A percentile compares a stretch with the other conserved stretches of the same genome.
phyloP scores from a whole-genome alignment of 2,888 invertebrate genomes.

The Xestia rhomboidea region DNA sequence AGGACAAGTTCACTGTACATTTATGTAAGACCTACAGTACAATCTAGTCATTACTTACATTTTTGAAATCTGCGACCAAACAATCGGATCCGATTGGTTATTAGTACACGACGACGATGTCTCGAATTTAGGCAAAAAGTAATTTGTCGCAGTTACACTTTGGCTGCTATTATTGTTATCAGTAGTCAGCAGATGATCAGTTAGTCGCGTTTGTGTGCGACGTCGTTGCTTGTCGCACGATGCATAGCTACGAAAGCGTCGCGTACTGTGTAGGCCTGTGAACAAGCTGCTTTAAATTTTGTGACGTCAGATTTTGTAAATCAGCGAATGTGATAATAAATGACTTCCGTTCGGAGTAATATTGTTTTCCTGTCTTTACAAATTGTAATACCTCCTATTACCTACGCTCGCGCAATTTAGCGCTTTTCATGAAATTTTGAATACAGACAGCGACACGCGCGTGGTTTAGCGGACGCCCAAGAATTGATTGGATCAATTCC shows the following conservation, averaged over 20 bases:
- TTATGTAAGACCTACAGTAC: constrained; percentile 13
- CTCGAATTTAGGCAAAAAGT: not conserved
- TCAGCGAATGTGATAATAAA: constrained; percentile 59
- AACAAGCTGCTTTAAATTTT: not conserved
- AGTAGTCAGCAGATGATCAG: not conserved
- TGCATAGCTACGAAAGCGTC: not conserved
- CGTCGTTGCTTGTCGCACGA: constrained; percentile 3
- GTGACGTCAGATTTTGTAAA: constrained; percentile 34
- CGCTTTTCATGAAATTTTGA: not conserved
- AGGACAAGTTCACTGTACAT: not conserved
- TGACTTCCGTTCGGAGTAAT: constrained; percentile 19
- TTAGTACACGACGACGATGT: not conserved
- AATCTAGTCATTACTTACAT: constrained; percentile 62
- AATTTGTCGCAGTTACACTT: not conserved
- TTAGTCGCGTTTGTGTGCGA: not conserved
- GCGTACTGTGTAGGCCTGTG: not conserved
- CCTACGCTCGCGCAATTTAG: not conserved
- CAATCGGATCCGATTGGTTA: constrained; percentile 7
- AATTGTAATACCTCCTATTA: not conserved
- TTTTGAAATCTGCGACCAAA: constrained; percentile 2
- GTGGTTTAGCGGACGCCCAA: not conserved
- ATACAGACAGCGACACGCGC: not conserved
- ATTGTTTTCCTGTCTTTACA: constrained; percentile 6
- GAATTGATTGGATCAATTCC: not conserved
- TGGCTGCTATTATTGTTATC: not conserved